Percentiles rank a stretch among this genome's conserved stretches.
Conservation (phyloP, 2,113 vertebrate species). For the Paratilapia polleni region DNA sequence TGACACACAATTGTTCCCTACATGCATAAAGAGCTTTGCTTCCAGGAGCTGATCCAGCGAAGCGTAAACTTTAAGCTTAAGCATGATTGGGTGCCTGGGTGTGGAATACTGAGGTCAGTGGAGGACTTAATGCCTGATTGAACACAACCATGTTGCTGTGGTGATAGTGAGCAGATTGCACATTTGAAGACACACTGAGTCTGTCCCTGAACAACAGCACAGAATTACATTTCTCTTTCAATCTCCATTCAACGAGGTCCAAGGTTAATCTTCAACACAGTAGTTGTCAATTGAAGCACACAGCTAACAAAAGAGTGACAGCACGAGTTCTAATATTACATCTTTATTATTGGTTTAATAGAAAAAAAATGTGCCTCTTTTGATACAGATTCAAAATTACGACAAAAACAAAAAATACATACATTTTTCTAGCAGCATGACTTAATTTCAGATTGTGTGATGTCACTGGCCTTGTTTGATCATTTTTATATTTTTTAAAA, state of each 20-base stretch:
- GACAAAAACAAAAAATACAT: constrained; percentile 51
- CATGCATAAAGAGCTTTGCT: constrained; percentile 11
- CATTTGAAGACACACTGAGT: background rate
- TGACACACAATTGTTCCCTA: constrained; percentile 24
- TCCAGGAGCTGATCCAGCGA: constrained; percentile 2
- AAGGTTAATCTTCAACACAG: constrained; percentile 16
- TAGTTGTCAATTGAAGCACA: background rate
- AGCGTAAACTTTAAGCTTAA: constrained; percentile 28
- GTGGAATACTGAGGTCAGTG: constrained; percentile 21
- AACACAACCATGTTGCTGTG: constrained; percentile 56
- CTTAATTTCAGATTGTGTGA: constrained; percentile 59
- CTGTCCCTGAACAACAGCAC: constrained; percentile 15
- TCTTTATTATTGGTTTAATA: constrained; percentile 76
- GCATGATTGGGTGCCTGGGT: background rate
- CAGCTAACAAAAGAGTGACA: constrained; percentile 17
- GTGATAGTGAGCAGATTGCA: constrained; percentile 45
- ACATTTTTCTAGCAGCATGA: constrained; percentile 72
- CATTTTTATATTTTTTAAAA: constrained; percentile 9
- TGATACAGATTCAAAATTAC: constrained; percentile 67
- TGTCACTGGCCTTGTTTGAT: constrained; percentile 57
- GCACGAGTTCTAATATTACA: constrained; percentile 49
- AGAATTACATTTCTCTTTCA: background rate
- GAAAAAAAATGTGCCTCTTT: constrained; percentile 65
- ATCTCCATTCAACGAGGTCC: background rate
- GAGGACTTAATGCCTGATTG: constrained; percentile 40